Evolutionary conservation across 2,888 invertebrate genomes (phyloP).

Genomic region (Athetis lepigone): DNA sequence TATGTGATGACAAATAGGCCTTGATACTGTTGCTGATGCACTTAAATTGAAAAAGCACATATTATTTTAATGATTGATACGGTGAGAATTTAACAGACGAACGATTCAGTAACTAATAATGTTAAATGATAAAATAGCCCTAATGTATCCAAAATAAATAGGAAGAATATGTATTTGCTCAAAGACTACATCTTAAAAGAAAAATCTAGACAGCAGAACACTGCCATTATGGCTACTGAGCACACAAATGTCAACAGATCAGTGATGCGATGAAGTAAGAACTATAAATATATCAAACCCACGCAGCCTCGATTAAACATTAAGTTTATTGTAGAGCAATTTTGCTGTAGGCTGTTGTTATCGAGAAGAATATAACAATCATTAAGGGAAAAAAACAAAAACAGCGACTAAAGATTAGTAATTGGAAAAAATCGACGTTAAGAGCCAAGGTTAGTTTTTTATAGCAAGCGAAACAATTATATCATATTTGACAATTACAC

Average conservation of each 20-base stretch:
- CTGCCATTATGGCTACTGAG: slow-evolving; percentile 63
- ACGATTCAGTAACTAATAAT: too few relatives aligned
- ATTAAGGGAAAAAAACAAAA: slow-evolving; percentile 37
- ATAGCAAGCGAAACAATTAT: slow-evolving; percentile 67
- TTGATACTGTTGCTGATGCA: slow-evolving; percentile 50
- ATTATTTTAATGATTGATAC: background rate
- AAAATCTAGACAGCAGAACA: slow-evolving; percentile 57
- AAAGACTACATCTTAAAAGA: slow-evolving; percentile 52
- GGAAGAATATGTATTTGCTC: slow-evolving; percentile 4
- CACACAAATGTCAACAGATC: slow-evolving; percentile 73
- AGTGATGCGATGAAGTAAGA: slow-evolving; percentile 81
- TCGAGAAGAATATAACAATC: slow-evolving; percentile 38
- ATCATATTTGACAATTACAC: slow-evolving; percentile 69
- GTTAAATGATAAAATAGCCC: background rate
- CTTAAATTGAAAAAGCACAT: slow-evolving; percentile 21
- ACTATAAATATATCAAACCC: slow-evolving; percentile 83
- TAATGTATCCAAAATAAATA: background rate
- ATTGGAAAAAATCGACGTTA: slow-evolving; percentile 19
- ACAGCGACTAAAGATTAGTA: background rate
- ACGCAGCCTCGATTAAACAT: slow-evolving; percentile 77
- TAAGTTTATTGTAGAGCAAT: slow-evolving; percentile 73
- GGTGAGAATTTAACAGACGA: too few relatives aligned
- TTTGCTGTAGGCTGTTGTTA: slow-evolving; percentile 54
- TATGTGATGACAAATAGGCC: slow-evolving; percentile 50
- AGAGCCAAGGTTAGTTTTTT: slow-evolving; percentile 57